Percentiles rank a stretch among this genome's conserved stretches.
phyloP scores from a whole-genome alignment of 2,888 invertebrate genomes.

The Dynastes maya region DNA sequence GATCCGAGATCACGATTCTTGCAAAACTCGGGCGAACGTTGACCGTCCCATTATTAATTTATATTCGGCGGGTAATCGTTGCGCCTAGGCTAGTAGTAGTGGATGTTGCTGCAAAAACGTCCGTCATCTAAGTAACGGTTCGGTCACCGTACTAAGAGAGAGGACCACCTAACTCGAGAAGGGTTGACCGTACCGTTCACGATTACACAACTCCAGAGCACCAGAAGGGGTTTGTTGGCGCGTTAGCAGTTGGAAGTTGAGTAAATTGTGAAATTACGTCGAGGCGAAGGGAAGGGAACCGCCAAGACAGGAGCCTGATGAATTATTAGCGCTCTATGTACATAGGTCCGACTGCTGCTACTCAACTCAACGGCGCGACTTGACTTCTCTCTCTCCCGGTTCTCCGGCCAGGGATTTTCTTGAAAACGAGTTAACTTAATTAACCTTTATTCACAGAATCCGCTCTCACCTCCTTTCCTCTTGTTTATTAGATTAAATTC shows the following conservation, averaged over 20 bases:
- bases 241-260: constrained; percentile 39
- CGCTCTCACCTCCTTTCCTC: constrained; percentile 9
- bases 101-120: constrained; percentile 27
- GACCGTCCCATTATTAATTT: constrained; percentile 45
- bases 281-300: constrained; percentile 29
- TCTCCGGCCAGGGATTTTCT: constrained; percentile 32
- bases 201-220: constrained; percentile 32
- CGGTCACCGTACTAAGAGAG: constrained; percentile 32
- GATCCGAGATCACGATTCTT: constrained; percentile 28
- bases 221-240: constrained; percentile 40
- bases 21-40: constrained; percentile 37
- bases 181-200: constrained; percentile 45
- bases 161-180: constrained; percentile 38
- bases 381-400: background rate
- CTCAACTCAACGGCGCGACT: background rate
- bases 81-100: background rate
- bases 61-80: constrained; percentile 43
- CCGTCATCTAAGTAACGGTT: constrained; percentile 25
- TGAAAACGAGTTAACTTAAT: constrained; percentile 46
- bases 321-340: constrained; percentile 43
- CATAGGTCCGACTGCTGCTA: background rate
- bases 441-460: constrained; percentile 43
- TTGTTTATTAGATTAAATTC: constrained; percentile 44
- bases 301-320: constrained; percentile 41
- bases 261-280: constrained; percentile 46